Evolutionary conservation across 2,888 invertebrate genomes (phyloP).

Genomic region (Phorcus lineatus): DNA sequence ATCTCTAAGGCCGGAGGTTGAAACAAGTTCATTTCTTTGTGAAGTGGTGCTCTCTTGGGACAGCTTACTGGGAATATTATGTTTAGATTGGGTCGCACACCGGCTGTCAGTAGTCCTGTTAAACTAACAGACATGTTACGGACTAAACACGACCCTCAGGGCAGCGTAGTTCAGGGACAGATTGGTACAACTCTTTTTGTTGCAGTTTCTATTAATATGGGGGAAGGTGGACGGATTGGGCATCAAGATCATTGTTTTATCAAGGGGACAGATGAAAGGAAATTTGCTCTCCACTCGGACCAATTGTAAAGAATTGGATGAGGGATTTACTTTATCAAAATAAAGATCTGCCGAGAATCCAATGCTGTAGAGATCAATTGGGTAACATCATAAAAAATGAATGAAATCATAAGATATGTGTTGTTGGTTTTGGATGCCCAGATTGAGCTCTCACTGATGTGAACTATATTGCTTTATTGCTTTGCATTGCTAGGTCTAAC

Average conservation of each 20-base stretch:
- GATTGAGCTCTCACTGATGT: too few relatives aligned
- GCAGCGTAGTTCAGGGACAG: not conserved
- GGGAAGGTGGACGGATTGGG: not conserved
- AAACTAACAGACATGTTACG: constrained; percentile 7
- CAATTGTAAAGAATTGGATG: too few relatives aligned
- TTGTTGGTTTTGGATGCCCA: too few relatives aligned
- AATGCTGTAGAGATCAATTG: too few relatives aligned
- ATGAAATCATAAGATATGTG: too few relatives aligned
- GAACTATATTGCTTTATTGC: too few relatives aligned
- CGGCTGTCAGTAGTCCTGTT: not conserved
- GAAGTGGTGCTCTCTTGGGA: not conserved
- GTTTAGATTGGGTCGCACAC: not conserved
- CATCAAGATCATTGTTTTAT: not conserved
- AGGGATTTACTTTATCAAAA: too few relatives aligned
- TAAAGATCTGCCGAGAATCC: too few relatives aligned
- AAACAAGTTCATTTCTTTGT: constrained; percentile 5
- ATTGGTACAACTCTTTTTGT: not conserved
- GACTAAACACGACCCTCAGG: not conserved
- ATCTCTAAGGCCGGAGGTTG: not conserved
- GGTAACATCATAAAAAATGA: too few relatives aligned
- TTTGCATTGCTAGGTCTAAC: too few relatives aligned
- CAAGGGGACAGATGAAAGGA: not conserved
- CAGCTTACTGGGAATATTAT: not conserved
- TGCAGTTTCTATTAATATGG: not conserved
- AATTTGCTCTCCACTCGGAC: not conserved